phyloP scores from a whole-genome alignment of 2,113 vertebrate species.

The Pavo muticus region DNA sequence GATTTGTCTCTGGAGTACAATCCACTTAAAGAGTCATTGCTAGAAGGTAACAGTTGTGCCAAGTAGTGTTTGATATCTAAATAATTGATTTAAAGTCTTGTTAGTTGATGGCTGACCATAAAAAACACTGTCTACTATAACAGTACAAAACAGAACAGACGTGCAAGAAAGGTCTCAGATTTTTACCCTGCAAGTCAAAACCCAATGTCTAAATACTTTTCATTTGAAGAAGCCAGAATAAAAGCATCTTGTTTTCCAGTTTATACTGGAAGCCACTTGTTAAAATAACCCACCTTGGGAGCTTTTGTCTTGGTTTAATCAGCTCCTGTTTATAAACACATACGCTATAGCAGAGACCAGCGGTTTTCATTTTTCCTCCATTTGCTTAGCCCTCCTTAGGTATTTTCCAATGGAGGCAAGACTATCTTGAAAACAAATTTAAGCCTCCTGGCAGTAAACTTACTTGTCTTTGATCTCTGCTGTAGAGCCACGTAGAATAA shows the following conservation, averaged over 20 bases:
- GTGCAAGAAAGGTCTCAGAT: not conserved
- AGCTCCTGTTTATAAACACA: not conserved
- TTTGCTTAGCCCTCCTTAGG: not conserved
- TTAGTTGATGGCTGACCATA: constrained; percentile 17
- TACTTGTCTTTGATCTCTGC: not conserved
- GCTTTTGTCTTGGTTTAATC: not conserved
- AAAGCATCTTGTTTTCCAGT: not conserved
- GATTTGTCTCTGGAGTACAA: constrained; percentile 25
- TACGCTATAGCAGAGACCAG: not conserved
- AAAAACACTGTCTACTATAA: constrained; percentile 4
- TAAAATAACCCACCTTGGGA: not conserved
- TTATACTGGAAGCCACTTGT: not conserved
- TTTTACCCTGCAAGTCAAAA: not conserved
- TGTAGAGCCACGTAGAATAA: not conserved
- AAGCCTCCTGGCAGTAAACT: not conserved
- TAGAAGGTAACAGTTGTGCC: constrained; percentile 37
- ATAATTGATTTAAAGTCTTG: constrained; percentile 50
- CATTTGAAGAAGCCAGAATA: not conserved
- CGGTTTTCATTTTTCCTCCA: not conserved
- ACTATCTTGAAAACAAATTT: not conserved
- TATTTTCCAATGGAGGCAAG: not conserved
- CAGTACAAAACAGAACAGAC: not conserved
- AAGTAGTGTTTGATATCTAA: constrained; percentile 47
- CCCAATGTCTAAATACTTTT: not conserved
- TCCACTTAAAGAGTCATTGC: constrained; percentile 21